A percentile compares a stretch with the other conserved stretches of the same genome.
Conservation (phyloP, 2,888 invertebrate species). For the Tineola bisselliella region DNA sequence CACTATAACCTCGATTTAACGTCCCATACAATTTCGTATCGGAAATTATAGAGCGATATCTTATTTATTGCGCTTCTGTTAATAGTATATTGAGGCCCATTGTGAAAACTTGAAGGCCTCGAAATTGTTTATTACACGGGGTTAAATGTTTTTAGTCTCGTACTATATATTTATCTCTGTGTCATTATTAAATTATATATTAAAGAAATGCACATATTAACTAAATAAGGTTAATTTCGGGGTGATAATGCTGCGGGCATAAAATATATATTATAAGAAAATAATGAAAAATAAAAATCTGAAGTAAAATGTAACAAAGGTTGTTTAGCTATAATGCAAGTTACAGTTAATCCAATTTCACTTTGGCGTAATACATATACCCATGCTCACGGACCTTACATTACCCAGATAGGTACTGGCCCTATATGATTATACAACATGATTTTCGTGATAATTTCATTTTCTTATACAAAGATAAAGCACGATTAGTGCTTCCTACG, state of each 20-base stretch:
- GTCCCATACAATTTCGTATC: slow-evolving; percentile 54
- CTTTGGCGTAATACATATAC: background rate
- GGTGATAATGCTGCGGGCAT: background rate
- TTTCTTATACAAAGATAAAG: slow-evolving; percentile 13
- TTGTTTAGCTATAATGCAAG: background rate
- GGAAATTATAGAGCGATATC: slow-evolving; percentile 48
- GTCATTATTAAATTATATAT: slow-evolving; percentile 10
- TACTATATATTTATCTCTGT: slow-evolving; percentile 6
- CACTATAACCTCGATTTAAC: slow-evolving; percentile 33
- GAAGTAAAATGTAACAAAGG: background rate
- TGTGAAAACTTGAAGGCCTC: slow-evolving; percentile 26
- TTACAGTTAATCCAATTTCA: background rate
- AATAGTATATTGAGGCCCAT: slow-evolving; percentile 22
- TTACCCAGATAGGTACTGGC: background rate
- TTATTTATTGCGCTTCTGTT: slow-evolving; percentile 57
- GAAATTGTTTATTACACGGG: slow-evolving; percentile 24
- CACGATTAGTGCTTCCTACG: background rate
- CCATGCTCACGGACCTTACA: slow-evolving; percentile 1
- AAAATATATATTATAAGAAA: background rate
- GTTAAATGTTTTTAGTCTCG: slow-evolving; percentile 13
- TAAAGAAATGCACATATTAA: slow-evolving; percentile 7
- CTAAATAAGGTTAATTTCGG: slow-evolving; percentile 5
- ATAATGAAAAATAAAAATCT: too few species aligned
- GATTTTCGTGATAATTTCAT: slow-evolving; percentile 60
- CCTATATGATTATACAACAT: slow-evolving; percentile 28